These are phyloP conservation scores for Lerema accius DNA, from an alignment of 1,140 invertebrate genomes.

Conservation along the genomic window DNA sequence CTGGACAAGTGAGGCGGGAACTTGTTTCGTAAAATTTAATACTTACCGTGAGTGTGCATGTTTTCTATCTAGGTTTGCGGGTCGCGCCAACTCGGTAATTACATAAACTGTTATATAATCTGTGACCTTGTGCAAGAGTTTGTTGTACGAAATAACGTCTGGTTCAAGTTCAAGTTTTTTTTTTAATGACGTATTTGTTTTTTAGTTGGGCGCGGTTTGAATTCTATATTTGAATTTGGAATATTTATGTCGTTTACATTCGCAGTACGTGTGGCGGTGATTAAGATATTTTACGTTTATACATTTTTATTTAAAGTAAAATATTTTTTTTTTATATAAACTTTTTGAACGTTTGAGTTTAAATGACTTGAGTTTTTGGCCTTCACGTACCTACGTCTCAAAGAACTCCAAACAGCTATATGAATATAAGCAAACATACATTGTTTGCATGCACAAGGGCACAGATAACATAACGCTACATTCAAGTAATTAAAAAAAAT, in stretches of 20 bases:
- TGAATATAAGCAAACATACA: no score
- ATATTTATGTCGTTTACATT: not conserved
- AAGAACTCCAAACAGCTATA: no score
- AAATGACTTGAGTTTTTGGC: no score
- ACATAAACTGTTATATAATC: constrained; percentile 43
- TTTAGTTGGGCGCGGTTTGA: not conserved
- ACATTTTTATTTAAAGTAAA: no score
- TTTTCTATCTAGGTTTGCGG: constrained; percentile 38
- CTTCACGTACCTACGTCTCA: no score
- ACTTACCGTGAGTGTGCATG: constrained; percentile 4
- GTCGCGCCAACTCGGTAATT: constrained; percentile 36
- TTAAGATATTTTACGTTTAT: not conserved
- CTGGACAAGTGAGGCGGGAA: not conserved
- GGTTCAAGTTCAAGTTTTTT: constrained; percentile 48
- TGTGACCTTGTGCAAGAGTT: constrained; percentile 49
- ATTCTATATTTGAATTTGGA: constrained; percentile 10
- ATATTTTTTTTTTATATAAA: no score
- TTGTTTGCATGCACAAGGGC: no score
- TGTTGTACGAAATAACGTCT: constrained; percentile 31
- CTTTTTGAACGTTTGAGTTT: no score
- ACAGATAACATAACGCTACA: no score
- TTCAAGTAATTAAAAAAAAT: no score
- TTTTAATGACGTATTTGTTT: constrained; percentile 19
- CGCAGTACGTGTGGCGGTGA: no score
- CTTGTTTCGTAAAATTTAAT: constrained; percentile 20